phyloP scores from a whole-genome alignment of 2,797 vertebrate genomes.

The Poecilia wingei region DNA sequence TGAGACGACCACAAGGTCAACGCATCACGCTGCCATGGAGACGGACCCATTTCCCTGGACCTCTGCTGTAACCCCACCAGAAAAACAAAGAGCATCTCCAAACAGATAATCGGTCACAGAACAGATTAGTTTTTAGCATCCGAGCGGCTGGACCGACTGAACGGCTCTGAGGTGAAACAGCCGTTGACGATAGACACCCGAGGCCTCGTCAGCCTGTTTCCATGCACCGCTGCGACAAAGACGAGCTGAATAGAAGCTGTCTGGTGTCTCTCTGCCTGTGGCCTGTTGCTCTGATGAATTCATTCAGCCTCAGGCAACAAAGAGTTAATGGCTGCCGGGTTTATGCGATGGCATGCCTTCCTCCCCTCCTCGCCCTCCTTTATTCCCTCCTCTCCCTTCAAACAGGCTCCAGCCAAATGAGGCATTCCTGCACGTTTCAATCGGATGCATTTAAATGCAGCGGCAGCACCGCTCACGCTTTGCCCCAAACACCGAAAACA shows the following conservation, averaged over 20 bases:
- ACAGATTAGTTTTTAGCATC: background rate
- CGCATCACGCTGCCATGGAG: conserved; percentile 37
- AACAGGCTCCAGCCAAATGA: conserved; percentile 60
- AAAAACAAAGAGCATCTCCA: background rate
- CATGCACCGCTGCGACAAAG: conserved; percentile 41
- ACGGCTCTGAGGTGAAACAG: conserved; percentile 45
- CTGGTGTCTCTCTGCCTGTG: conserved; percentile 65
- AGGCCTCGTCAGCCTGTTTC: conserved; percentile 48
- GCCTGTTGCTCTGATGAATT: conserved; percentile 73
- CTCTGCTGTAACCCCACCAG: conserved; percentile 17
- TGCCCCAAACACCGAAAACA: conserved; percentile 49
- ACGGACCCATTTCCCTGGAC: conserved; percentile 16
- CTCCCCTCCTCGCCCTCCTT: conserved; percentile 38
- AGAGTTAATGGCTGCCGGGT: conserved; percentile 75
- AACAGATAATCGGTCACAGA: conserved; percentile 1
- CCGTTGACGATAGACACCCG: conserved; percentile 41
- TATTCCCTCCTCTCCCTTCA: conserved; percentile 29
- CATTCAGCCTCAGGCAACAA: conserved; percentile 69
- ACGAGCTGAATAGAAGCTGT: conserved; percentile 63
- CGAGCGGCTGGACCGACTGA: background rate
- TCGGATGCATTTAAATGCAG: conserved; percentile 65
- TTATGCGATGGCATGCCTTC: conserved; percentile 76
- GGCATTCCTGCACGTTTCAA: conserved; percentile 74
- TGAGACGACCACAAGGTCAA: conserved; percentile 21
- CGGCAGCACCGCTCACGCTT: conserved; percentile 44